Base-by-base conservation (phyloP, 1,140 invertebrate species). In the Kradibia gibbosae region DNA sequence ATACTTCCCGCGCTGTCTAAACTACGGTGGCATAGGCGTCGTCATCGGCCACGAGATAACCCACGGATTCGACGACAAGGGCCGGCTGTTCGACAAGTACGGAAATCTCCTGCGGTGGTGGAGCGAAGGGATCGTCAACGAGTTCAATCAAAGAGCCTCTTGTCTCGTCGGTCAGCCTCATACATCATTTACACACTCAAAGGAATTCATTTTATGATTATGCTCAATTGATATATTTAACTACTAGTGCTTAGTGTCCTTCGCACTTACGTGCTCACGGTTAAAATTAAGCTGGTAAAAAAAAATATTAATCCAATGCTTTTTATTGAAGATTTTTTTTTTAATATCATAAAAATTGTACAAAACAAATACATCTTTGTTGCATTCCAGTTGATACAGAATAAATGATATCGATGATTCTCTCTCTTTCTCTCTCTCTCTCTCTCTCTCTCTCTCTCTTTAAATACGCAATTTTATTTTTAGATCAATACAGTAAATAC, bases 31-130 rank as follows among this genome's bases (percentile, higher is more conserved):
- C 11, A 94, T 95, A 55, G 94, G 94, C 31, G 93, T 94, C 22
- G 93, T 95, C 0, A 95, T 95, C 82, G 94, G 94, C 10, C 94
- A 95, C 86, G 94, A 95, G 87, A 94, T 95, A 36, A 94, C 94
- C 17, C 94, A 95, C 85, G 94, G 93, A 3, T 95, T 95, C 86
- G 94, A 95, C 84, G 92, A 94, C 82, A 94, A 94, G 87, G 95
- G 94, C 1, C 88, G 94, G 31, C 88, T 94, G 0, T 95, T 95
- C 85, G 94, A 95, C 85, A 92, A 94, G 78, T 91, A 94, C 84
- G 95, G 95, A 22, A 95, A 95, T 87, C 90, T 95, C 65, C 92
- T 94, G 83, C 92, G 93, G 83, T 97, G 96, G 96, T 98, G 97
- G 96, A 94, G 93, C 79, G 92, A 94, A 55, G 87, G 92, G 25